Evolutionary conservation across 1,140 invertebrate species (phyloP).

Genomic region (Lepidurus arcticus): DNA sequence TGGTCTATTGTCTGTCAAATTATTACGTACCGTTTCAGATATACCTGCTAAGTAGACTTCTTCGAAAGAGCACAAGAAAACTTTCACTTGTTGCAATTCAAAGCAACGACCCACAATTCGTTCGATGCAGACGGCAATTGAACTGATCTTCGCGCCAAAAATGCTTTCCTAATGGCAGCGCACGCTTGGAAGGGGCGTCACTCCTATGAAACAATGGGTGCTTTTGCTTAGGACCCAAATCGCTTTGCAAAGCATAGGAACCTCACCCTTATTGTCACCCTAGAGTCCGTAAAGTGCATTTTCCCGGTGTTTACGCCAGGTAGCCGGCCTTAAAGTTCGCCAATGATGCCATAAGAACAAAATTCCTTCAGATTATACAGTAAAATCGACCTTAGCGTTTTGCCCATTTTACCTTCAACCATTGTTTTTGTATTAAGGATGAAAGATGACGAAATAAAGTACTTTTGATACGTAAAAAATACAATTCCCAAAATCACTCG

Average conservation of each 20-base stretch:
- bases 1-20: not conserved
- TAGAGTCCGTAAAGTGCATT: too few relatives aligned
- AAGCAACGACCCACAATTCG: not conserved
- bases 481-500: not conserved
- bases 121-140: too few relatives aligned
- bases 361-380: not conserved
- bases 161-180: too few relatives aligned
- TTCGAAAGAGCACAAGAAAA: not conserved
- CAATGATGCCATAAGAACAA: not conserved
- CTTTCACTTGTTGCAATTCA: not conserved
- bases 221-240: too few relatives aligned
- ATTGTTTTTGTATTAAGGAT: constrained; percentile 19
- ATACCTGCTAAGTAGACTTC: not conserved
- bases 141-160: too few relatives aligned
- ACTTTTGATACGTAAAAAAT: constrained; percentile 16
- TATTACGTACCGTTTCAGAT: not conserved
- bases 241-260: too few relatives aligned
- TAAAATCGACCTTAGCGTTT: too few relatives aligned
- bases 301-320: too few relatives aligned
- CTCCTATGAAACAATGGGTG: too few relatives aligned
- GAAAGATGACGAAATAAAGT: constrained; percentile 14
- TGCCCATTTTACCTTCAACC: not conserved
- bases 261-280: too few relatives aligned
- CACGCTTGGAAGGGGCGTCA: too few relatives aligned
- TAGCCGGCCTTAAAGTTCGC: too few relatives aligned